Base-by-base conservation (phyloP, 1,140 invertebrate genomes). In the Tenebrio molitor region DNA sequence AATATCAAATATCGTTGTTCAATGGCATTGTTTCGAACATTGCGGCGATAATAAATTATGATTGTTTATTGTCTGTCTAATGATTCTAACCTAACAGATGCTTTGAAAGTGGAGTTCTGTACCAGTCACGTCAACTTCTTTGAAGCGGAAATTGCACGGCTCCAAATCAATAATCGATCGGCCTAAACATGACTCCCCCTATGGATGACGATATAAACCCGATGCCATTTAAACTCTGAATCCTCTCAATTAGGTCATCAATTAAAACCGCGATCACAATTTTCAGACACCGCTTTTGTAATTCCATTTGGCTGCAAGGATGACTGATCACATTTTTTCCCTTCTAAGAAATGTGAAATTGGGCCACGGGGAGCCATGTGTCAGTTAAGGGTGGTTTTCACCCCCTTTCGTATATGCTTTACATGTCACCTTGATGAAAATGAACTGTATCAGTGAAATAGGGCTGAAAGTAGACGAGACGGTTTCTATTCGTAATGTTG, bases 61-160 rank as follows among this genome's bases (percentile, higher is more conserved):
- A 53, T 53, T 53, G 19, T 53, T 23, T 53, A 53, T 53, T 21
- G 46, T 8, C 14, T 53, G 8, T 8, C 21, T 53, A 23, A 53
- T 53, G 46, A 53, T 53, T 53, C 19, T 10, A 53, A 25, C 46
- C 19, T 53, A 53, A 53, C 46, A 2, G 12, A 46, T 46, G n/a
- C 44, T 17, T 58, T 58, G 10, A 25, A 58, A 58, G 23, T 58
- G 23, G 50, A 25, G 19, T 58, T 58, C 50, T 14, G 50, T 58
- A 58, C 50, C 50, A 58, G 50, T 58, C 50, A 58, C 50, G 50
- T 58, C 23, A 58, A 58, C 12, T 58, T 58, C 50, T 58, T 58
- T 58, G 50, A 29, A 29, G 23, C 50, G 50, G 50, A 58, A 58
- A 58, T 58, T 58, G 50, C 50, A 58, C 12, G 50, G 6, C 12